Evolutionary conservation across 2,888 invertebrate genomes (phyloP).

Genomic region (Parasteatoda lunata): DNA sequence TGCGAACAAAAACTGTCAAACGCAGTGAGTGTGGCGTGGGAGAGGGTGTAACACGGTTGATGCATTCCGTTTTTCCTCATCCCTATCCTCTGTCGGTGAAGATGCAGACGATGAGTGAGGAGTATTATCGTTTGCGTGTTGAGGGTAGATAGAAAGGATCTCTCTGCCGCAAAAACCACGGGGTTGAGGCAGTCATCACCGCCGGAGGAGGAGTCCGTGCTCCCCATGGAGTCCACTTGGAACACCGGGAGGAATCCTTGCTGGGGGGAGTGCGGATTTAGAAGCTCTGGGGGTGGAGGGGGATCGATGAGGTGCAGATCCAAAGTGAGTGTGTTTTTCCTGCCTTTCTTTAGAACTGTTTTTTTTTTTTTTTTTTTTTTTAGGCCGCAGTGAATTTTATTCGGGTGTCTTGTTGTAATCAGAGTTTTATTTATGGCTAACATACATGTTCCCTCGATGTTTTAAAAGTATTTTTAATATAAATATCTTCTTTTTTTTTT

Average conservation of each 20-base stretch:
- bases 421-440: no score
- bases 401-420: no score
- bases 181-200: slow-evolving; percentile 28
- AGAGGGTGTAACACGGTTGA: not conserved
- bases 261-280: slow-evolving; percentile 18
- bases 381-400: no score
- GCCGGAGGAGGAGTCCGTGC: not conserved
- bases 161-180: slow-evolving; percentile 28
- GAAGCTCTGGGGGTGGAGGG: not conserved
- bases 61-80: not conserved
- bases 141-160: not conserved
- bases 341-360: no score
- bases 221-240: not conserved
- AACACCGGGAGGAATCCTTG: slow-evolving; percentile 12
- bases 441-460: no score
- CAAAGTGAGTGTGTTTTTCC: slow-evolving; percentile 15
- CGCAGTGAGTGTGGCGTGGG: not conserved
- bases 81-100: not conserved
- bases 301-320: slow-evolving; percentile 17
- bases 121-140: not conserved
- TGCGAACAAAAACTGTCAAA: not conserved
- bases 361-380: no score
- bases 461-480: no score
- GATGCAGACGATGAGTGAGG: not conserved
- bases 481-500: no score